Base-by-base conservation (phyloP, 37 sponge, comb jelly and placozoan species). In the Lycopodina hypogea region DNA sequence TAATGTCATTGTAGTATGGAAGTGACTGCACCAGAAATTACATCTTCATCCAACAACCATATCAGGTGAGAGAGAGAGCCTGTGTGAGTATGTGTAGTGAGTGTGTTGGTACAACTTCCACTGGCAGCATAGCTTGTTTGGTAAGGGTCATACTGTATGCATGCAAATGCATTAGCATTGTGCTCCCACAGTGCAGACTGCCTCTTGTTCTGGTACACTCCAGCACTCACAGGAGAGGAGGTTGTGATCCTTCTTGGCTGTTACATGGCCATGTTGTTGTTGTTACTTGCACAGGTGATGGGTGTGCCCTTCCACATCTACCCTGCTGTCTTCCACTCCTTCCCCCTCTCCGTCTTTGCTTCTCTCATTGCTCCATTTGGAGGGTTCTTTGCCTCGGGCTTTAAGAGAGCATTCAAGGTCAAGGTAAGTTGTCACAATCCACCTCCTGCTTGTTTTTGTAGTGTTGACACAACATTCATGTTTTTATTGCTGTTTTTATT, bases 281-380 rank as follows among this genome's bases (percentile, higher is more conserved):
- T n/a, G n/a, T n/a, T n/a, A n/a, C n/a, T n/a, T n/a, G n/a, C 52
- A n/a, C 77, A 84, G 84, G 14, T 84, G 39, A 42, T 55, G 24
- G 57, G 61, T 34, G 29, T 77, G 37, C 32, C 55, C 57, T n/a
- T 87, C 61, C 42, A 77, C 45, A 48, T 91, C 32, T 92, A 92
- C 50, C 99, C 99, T 22, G 79, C 77, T 35, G 71, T 77, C 72
- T 70, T 97, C 64, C 99, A 97, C 66, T 91, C 96, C 18, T 52
- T 95, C 26, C 76, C 89, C 1, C 79, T 97, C 60, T 89, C 96
- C 19, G 55, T 88, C 9, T 97, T 97, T 88, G 94, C 92, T 9
- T 97, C 99, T 22, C 73, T 95, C 74, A 92, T 97, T 52, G 99
- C 99, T 71, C 99, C 99, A 34, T 97, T 97, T 79, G 99, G 99